Evolutionary conservation across 2,113 vertebrate species (phyloP), one percentile per base, ranked within the genome.

Genomic region (Amblyopsis rosae): DNA sequence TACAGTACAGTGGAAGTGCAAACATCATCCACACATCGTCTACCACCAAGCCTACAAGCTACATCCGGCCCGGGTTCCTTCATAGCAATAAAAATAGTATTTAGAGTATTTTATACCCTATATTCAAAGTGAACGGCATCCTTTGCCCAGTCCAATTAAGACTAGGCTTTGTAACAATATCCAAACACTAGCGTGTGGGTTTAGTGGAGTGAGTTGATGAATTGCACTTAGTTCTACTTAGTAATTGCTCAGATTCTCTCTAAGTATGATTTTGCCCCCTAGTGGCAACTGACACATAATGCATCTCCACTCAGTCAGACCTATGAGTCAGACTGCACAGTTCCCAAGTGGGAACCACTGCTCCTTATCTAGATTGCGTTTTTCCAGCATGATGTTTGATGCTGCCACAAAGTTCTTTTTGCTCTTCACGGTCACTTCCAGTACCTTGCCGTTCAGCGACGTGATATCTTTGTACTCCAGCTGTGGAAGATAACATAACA

Each of bases 341-440:
- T 93, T 93, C 72, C 92, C 92, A 3, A 97, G 78, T 1, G 70
- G 82, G 77, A 94, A 95, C 94, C 94, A 95, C 51, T 77, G 88
- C 65, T 94, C 94, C 82, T 91, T 89, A 69, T 93, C 86, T 12
- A 96, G 83, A 15, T 67, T 60, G 62, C 91, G 67, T 0, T 79
- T 76, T 19, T 84, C 90, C 82, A 95, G 89, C 16, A 71, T 90
- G 50, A 96, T 92, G 79, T 91, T 94, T 67, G 94, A 86, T 13
- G 91, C 91, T 63, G 91, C 94, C 68, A 96, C 82, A 32, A 93
- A 93, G 0, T 64, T 59, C 64, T 90, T 92, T 85, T 81, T 95
- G 83, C 93, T 95, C 82, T 95, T 95, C 76, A 96, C 94, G 2
- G 89, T 89, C 19, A 95, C 89, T 77, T 93, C 92, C 86, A 98